A percentile compares a stretch with the other conserved stretches of the same genome.
phyloP scores from a whole-genome alignment of 1,140 invertebrate genomes.

The Acromyrmex heyeri region DNA sequence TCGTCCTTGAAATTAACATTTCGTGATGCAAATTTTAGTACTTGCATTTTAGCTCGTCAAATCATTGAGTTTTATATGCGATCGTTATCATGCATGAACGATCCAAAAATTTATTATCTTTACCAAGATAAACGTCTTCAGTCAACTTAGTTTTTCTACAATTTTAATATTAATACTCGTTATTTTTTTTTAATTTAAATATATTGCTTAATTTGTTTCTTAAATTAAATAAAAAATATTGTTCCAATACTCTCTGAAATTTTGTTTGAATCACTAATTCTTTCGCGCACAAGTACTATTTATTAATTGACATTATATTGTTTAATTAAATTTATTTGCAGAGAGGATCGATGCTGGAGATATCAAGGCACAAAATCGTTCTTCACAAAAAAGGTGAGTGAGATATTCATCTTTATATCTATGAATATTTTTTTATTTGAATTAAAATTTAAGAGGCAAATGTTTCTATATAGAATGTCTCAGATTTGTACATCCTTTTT shows the following conservation, averaged over 20 bases:
- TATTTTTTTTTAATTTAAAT: background rate
- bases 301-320: background rate
- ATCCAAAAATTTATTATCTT: background rate
- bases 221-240: too few relatives aligned
- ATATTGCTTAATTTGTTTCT: background rate
- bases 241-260: background rate
- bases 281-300: background rate
- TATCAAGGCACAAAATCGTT: background rate
- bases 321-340: slow-evolving; percentile 15
- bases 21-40: background rate
- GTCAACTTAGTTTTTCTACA: background rate
- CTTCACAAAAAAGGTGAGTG: slow-evolving; percentile 26
- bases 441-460: background rate
- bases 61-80: background rate
- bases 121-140: background rate
- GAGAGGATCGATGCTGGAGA: background rate
- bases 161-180: background rate
- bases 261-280: background rate
- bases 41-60: background rate
- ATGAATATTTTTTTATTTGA: background rate
- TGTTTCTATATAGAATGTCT: too few relatives aligned
- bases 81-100: background rate
- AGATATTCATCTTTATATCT: background rate
- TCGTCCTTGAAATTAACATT: background rate
- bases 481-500: too few relatives aligned